phyloP scores from a whole-genome alignment of 2,888 invertebrate genomes.

The Chloromyia formosa region DNA sequence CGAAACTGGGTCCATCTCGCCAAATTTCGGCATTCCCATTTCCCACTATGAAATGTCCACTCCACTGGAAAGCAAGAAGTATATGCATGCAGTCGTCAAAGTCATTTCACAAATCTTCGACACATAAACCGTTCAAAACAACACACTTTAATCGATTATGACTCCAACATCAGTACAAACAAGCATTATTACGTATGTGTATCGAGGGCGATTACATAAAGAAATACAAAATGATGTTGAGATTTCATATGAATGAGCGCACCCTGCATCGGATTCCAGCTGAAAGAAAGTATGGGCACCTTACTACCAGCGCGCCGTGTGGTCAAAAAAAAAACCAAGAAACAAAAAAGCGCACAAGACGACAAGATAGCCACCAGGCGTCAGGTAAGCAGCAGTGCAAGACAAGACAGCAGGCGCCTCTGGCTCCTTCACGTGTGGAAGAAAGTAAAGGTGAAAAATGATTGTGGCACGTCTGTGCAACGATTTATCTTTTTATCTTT shows the following conservation, averaged over 20 bases:
- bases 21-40: too few relatives aligned
- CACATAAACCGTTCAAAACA: not conserved
- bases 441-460: constrained; percentile 26
- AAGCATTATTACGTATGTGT: not conserved
- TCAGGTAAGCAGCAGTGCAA: too few relatives aligned
- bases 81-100: too few relatives aligned
- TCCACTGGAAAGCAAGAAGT: too few relatives aligned
- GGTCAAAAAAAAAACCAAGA: too few relatives aligned
- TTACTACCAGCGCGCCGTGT: not conserved
- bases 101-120: too few relatives aligned
- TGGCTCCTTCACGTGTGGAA: not conserved
- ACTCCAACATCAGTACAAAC: not conserved
- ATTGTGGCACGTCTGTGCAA: constrained; percentile 1
- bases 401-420: too few relatives aligned
- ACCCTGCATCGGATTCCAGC: not conserved
- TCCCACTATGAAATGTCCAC: too few relatives aligned
- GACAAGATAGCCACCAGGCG: too few relatives aligned
- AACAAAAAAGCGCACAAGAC: not conserved
- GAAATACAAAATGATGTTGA: too few relatives aligned
- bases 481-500: not conserved
- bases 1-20: too few relatives aligned
- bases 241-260: not conserved
- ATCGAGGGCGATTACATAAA: not conserved
- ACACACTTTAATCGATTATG: not conserved
- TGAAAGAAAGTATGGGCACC: not conserved